Percentiles rank a stretch among this genome's conserved stretches.
Conservation (phyloP, 1,140 invertebrate species). For the Drosophila truncata region DNA sequence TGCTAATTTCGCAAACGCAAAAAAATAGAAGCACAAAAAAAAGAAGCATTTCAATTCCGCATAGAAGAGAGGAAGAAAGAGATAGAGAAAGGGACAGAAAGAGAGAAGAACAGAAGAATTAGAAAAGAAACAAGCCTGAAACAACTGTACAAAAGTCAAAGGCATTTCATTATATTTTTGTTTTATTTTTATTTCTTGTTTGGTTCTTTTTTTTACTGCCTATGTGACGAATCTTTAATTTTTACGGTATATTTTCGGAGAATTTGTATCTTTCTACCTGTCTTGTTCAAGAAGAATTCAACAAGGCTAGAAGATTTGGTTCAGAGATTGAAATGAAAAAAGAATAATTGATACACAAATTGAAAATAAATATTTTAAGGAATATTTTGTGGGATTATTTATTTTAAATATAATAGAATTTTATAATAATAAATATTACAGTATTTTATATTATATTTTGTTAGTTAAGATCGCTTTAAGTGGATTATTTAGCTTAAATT, state of each 20-base stretch:
- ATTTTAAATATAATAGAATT: too few species aligned
- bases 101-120: conserved; percentile 19
- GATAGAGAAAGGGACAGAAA: background rate
- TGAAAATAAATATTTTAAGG: background rate
- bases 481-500: too few species aligned
- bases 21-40: conserved; percentile 16
- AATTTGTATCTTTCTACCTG: conserved; percentile 31
- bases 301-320: background rate
- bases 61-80: conserved; percentile 15
- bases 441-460: too few species aligned
- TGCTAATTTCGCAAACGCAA: conserved; percentile 69
- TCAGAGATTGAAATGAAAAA: background rate
- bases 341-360: background rate
- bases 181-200: conserved; percentile 4
- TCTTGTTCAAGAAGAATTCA: background rate
- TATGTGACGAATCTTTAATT: conserved; percentile 17
- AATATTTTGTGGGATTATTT: background rate
- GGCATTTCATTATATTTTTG: conserved; percentile 18
- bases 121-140: conserved; percentile 29
- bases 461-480: too few species aligned
- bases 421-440: too few species aligned
- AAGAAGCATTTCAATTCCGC: conserved; percentile 42
- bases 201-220: conserved; percentile 15
- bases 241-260: conserved; percentile 24
- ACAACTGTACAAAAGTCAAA: conserved; percentile 60